phyloP scores from a whole-genome alignment of 2,888 invertebrate genomes.

The Leucophenga maculata region DNA sequence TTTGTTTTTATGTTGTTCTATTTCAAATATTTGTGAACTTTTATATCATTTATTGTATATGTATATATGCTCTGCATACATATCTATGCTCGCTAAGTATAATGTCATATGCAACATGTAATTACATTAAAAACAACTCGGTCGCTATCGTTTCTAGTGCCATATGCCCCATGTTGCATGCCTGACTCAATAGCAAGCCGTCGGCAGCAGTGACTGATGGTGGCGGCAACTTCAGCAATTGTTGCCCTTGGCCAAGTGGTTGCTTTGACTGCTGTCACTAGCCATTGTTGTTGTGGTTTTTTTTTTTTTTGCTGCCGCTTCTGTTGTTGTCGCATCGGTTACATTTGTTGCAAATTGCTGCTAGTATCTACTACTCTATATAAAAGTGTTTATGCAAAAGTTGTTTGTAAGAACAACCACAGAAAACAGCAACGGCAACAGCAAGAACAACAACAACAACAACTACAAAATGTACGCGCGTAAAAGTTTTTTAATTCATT shows the following conservation, averaged over 20 bases:
- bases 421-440: conserved; percentile 7
- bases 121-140: conserved; percentile 52
- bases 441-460: neutral
- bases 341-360: neutral
- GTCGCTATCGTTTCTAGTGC: neutral
- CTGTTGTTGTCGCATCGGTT: neutral
- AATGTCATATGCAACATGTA: conserved; percentile 51
- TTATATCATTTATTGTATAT: neutral
- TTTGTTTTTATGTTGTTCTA: too few relatives aligned
- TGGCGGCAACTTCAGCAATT: neutral
- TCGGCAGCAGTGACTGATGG: neutral
- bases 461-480: neutral
- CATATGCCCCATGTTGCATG: neutral
- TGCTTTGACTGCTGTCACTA: conserved; percentile 11
- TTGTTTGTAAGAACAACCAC: neutral
- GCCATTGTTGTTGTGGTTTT: conserved; percentile 1
- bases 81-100: conserved; percentile 30
- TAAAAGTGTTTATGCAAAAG: too few relatives aligned
- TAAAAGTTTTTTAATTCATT: conserved; percentile 15
- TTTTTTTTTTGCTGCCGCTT: neutral
- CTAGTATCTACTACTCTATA: neutral
- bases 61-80: neutral
- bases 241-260: neutral
- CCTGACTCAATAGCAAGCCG: neutral
- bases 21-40: too few relatives aligned